A percentile compares a stretch with the other conserved stretches of the same genome.
phyloP scores from a whole-genome alignment of 92 coral and sea anemone genomes.

The Porites rus region DNA sequence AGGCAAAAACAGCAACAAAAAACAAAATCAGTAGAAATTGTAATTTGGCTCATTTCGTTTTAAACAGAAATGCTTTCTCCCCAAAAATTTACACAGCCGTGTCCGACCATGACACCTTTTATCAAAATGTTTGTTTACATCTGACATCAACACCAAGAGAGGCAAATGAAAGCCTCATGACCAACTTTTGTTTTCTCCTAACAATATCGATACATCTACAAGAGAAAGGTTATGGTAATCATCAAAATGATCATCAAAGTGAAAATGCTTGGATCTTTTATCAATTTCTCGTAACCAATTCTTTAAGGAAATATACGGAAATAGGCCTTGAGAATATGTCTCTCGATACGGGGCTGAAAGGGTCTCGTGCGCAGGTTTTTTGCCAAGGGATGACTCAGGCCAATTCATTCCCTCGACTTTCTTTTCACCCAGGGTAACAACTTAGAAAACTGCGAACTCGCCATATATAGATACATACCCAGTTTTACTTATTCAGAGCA shows the following conservation, averaged over 20 bases:
- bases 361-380: not conserved
- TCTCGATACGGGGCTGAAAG: too few species aligned
- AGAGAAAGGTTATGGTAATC: not conserved
- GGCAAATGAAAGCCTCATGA: not conserved
- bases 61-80: not conserved
- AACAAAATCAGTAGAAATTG: not conserved
- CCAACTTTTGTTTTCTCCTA: too few species aligned
- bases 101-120: not conserved
- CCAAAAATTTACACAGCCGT: constrained; percentile 5
- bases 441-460: too few species aligned
- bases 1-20: not conserved
- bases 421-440: too few species aligned
- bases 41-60: not conserved
- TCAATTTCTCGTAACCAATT: too few species aligned
- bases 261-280: too few species aligned
- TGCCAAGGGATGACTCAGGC: not conserved
- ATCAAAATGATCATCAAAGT: too few species aligned
- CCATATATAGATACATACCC: too few species aligned
- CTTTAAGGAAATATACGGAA: too few species aligned
- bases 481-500: too few species aligned
- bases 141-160: not conserved
- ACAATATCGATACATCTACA: not conserved
- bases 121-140: not conserved
- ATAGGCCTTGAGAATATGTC: too few species aligned
- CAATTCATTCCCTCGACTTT: too few species aligned